Percentiles rank a stretch among this genome's conserved stretches.
These are phyloP conservation scores for Craseonycteris thonglongyai DNA, from an alignment of 2,113 vertebrate genomes.

Conservation along the genomic window DNA sequence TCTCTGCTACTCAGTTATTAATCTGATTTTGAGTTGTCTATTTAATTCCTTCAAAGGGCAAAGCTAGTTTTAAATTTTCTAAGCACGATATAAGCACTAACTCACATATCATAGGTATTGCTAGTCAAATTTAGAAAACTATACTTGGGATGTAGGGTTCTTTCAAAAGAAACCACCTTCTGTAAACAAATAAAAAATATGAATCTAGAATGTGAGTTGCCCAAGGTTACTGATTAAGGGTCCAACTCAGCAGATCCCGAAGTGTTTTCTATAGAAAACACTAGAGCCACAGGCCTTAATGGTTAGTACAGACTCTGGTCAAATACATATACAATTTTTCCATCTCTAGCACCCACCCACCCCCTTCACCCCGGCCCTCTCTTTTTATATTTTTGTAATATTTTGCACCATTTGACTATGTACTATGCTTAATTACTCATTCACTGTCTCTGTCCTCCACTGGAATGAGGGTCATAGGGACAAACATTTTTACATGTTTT, in stretches of 20 bases:
- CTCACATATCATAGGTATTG: neutral
- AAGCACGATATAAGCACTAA: neutral
- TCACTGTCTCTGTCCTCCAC: neutral
- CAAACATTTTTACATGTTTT: neutral
- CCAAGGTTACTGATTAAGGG: neutral
- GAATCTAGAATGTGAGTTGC: neutral
- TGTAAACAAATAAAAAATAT: neutral
- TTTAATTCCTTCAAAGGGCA: neutral
- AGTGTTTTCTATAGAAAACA: neutral
- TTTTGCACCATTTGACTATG: neutral
- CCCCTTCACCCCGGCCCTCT: neutral
- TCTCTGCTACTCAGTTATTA: constrained; percentile 17
- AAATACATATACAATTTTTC: neutral
- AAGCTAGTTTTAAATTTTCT: neutral
- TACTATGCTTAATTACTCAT: neutral
- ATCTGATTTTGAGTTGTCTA: constrained; percentile 6
- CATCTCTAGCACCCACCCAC: rapidly evolving
- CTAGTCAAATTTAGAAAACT: neutral
- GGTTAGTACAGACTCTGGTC: neutral
- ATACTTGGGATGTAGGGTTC: neutral
- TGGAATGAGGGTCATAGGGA: neutral
- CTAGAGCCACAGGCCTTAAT: neutral
- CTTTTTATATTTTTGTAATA: neutral
- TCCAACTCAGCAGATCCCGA: neutral
- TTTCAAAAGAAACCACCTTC: neutral